phyloP scores from a whole-genome alignment of 37 sponge, comb jelly and placozoan genomes.

The Hexactinellida sp. region DNA sequence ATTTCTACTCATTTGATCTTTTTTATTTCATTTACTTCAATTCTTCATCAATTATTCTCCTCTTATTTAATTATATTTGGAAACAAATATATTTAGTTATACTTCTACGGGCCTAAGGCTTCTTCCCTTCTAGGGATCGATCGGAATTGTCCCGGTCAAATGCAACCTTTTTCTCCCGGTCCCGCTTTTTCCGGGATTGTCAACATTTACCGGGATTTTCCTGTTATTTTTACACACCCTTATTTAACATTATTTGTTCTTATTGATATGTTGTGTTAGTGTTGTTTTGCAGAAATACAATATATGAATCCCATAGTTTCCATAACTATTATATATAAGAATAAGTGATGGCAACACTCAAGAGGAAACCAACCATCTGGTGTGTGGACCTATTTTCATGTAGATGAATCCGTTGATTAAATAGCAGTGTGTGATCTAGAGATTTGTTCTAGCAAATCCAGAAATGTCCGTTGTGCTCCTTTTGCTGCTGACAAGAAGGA shows the following conservation, averaged over 20 bases:
- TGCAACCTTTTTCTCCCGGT: too few species aligned
- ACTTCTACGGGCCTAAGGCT: too few species aligned
- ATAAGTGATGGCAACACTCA: background rate
- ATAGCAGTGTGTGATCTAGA: background rate
- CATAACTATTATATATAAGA: too few species aligned
- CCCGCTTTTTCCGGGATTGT: background rate
- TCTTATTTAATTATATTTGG: too few species aligned
- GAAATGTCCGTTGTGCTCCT: background rate
- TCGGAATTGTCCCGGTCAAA: too few species aligned
- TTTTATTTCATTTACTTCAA: too few species aligned
- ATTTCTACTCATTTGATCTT: too few species aligned
- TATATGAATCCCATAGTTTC: too few species aligned
- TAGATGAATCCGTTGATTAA: background rate
- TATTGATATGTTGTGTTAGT: background rate
- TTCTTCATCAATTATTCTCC: too few species aligned
- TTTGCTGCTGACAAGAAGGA: background rate
- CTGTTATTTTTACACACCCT: background rate
- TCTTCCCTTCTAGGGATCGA: too few species aligned
- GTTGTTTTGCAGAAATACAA: background rate
- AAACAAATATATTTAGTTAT: too few species aligned
- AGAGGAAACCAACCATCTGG: background rate
- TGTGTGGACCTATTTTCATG: background rate
- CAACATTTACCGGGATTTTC: background rate
- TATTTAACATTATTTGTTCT: background rate
- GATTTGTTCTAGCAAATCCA: background rate